Evolutionary conservation across 53 echinoderm and acorn worm species (phyloP).

Genomic region (Stichopus horrens): DNA sequence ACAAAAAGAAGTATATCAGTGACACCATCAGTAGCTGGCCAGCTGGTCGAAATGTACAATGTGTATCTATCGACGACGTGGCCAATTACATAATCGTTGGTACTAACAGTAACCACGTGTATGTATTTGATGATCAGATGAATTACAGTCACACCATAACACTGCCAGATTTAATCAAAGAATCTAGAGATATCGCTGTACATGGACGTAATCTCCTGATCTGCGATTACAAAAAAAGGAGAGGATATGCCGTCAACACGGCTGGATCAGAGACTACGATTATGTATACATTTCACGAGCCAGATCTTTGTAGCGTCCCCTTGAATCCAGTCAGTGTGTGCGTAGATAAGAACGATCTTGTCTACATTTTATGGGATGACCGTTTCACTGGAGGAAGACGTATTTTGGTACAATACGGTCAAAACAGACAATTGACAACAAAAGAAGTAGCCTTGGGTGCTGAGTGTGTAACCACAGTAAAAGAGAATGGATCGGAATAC

Average conservation of each 20-base stretch:
- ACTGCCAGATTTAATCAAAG: neutral
- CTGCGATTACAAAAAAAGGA: neutral
- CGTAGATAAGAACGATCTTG: neutral
- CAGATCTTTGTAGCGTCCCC: neutral
- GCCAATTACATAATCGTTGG: neutral
- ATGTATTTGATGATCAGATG: conserved; percentile 32
- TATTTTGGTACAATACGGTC: neutral
- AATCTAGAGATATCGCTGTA: neutral
- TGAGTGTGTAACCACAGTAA: no score
- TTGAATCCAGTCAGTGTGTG: neutral
- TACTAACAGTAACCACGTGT: conserved; percentile 5
- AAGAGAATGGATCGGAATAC: no score
- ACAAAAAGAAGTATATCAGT: neutral
- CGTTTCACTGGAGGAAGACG: neutral
- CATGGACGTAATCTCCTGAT: neutral
- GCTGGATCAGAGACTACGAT: neutral
- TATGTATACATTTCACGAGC: neutral
- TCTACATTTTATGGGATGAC: conserved; percentile 16
- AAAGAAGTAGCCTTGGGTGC: no score
- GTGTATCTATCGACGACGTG: conserved; percentile 5
- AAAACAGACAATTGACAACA: neutral
- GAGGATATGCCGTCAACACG: neutral
- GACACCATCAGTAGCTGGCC: neutral
- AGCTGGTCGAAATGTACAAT: neutral
- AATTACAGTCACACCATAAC: conserved; percentile 1